Conservation (phyloP, 2,888 invertebrate genomes). For the Drosophila birchii region DNA sequence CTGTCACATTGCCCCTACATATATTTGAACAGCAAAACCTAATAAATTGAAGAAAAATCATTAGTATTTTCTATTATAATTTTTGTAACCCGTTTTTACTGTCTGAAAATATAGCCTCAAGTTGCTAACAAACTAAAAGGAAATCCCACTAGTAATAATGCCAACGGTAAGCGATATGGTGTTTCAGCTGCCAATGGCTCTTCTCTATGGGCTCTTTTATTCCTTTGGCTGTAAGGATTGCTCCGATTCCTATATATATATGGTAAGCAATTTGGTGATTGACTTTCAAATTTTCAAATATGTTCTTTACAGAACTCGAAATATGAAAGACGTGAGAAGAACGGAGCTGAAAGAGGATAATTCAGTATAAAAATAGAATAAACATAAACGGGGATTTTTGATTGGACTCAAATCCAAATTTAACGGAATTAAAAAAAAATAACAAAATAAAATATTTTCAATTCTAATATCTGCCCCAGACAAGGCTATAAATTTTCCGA, state of each 20-base stretch:
- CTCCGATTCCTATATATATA: not conserved
- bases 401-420: not conserved
- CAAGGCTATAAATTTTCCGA: conserved; percentile 58
- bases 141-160: not conserved
- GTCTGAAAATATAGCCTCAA: too few species aligned
- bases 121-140: not conserved
- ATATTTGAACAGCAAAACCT: not conserved
- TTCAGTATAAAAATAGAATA: not conserved
- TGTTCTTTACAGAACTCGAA: not conserved
- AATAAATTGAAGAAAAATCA: not conserved
- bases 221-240: conserved; percentile 1
- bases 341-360: not conserved
- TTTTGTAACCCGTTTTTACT: not conserved
- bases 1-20: not conserved
- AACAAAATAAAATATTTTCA: too few species aligned
- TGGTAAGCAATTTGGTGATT: not conserved
- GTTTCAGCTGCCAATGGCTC: not conserved
- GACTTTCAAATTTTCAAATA: too few species aligned
- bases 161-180: not conserved
- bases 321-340: not conserved
- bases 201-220: conserved; percentile 1
- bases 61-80: too few species aligned
- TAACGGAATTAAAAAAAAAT: not conserved
- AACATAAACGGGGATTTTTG: not conserved
- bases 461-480: conserved; percentile 18